A percentile compares a stretch with the other conserved stretches of the same genome.
Conservation (phyloP, 2,888 invertebrate genomes). For the Dasypogon diadema region DNA sequence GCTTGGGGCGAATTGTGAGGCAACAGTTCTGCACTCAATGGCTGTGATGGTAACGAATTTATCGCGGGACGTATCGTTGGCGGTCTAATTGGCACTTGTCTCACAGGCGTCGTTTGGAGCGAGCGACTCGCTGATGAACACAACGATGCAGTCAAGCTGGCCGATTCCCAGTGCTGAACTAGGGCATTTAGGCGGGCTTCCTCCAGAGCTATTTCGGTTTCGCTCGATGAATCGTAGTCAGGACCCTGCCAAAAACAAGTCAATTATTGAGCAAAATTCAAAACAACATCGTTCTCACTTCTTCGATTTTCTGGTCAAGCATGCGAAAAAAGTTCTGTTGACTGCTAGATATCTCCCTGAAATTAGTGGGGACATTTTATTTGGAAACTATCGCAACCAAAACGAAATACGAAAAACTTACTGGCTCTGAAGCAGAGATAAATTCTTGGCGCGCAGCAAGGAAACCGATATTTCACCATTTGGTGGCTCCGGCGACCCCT, state of each 20-base stretch:
- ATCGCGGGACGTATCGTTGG: conserved; percentile 61
- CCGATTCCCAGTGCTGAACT: conserved; percentile 82
- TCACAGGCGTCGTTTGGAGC: conserved; percentile 71
- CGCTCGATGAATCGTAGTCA: conserved; percentile 83
- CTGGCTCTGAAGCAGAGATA: conserved; percentile 72
- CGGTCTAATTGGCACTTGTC: conserved; percentile 66
- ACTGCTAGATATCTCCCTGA: conserved; percentile 88
- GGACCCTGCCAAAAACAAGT: conserved; percentile 74
- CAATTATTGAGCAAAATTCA: neutral
- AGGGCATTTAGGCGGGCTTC: conserved; percentile 76
- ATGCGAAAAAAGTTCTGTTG: conserved; percentile 94
- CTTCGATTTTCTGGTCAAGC: conserved; percentile 92
- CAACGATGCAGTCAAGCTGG: conserved; percentile 72
- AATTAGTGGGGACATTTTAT: conserved; percentile 63
- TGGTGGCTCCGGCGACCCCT: conserved; percentile 63
- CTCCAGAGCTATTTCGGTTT: conserved; percentile 79
- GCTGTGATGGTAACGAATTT: conserved; percentile 59
- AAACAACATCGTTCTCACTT: conserved; percentile 71
- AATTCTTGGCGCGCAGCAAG: conserved; percentile 69
- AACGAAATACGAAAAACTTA: conserved; percentile 62
- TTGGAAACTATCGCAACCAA: neutral
- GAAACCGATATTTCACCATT: conserved; percentile 68
- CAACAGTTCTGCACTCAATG: conserved; percentile 65
- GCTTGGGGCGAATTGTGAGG: conserved; percentile 61
- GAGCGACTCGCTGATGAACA: conserved; percentile 72